Base-by-base conservation (phyloP, 2,113 vertebrate species). In the Piprites chloris region DNA sequence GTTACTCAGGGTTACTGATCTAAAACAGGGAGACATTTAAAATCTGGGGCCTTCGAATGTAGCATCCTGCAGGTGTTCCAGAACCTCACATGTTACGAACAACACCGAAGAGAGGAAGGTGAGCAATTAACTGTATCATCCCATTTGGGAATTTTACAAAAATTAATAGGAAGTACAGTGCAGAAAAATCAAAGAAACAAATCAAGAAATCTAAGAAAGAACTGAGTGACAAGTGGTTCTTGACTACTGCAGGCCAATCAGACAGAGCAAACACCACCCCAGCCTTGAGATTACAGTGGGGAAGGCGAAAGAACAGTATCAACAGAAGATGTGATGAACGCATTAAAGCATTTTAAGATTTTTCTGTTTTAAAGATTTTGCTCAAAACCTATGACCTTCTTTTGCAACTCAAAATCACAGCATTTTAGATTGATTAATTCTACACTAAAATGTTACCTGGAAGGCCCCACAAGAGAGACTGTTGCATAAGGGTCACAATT, bases 401-500 rank as follows among this genome's bases (percentile, higher is more conserved):
- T 82, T 79, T 42, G 66, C n/a, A 78, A 66, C 63, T 94, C 89
- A 86, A 91, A 42, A 91, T 56, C 9, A 55, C 14, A 82, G 23
- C 13, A 52, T 76, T 81, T 86, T 78, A 87, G 42, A 81, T 61
- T 61, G 14, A 39, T 78, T 85, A 3, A 26, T 79, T 76, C 77
- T 26, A 47, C 52, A 46, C 9, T 81, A 47, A 94, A 89, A 85
- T 32, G 50, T 98, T 98, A 99, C 99, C 99, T 99, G 95, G 99
- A 98, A 93, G 99, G 99, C 59, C 99, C 99, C 53, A 99, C 98
- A 14, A 99, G 98, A 79, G 99, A 99, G 75, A 99, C 99, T 24
- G 99, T 99, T 85, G 99, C 99, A 17, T 99, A 99, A 23, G 99
- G 98, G 92, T 99, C 99, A 97, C 99, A 99, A 90, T 99, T 99